These are phyloP conservation scores for Pipistrellus nathusii DNA, from an alignment of 2,797 vertebrate genomes.

Conservation along the genomic window DNA sequence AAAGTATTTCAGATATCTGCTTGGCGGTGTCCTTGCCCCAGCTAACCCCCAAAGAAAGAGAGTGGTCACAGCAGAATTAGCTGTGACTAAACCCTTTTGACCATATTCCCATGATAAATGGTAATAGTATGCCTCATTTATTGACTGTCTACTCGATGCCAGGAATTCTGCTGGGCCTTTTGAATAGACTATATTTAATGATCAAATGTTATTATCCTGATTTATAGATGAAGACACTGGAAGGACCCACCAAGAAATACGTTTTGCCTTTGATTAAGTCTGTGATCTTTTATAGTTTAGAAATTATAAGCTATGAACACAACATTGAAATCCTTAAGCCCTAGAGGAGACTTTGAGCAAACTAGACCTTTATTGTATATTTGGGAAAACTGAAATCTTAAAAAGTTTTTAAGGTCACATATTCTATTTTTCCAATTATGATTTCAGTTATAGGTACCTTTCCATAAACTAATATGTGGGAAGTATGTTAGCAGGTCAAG, in stretches of 20 bases:
- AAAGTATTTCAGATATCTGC: neutral
- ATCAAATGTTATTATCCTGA: slow-evolving; percentile 6
- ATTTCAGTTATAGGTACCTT: neutral
- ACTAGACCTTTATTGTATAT: slow-evolving; percentile 24
- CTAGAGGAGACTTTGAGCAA: neutral
- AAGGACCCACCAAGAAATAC: neutral
- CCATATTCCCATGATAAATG: neutral
- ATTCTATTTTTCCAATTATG: neutral
- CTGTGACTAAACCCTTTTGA: slow-evolving; percentile 50
- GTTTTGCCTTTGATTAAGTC: slow-evolving; percentile 33
- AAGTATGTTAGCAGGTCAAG: neutral
- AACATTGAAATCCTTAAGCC: neutral
- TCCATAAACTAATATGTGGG: neutral
- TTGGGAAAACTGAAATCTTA: neutral
- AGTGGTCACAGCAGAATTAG: slow-evolving; percentile 2
- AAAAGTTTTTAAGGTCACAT: neutral
- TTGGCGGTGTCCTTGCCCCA: neutral
- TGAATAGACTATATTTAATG: slow-evolving; percentile 7
- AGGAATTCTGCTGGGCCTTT: slow-evolving; percentile 11
- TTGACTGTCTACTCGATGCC: neutral
- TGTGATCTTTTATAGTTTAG: slow-evolving; percentile 14
- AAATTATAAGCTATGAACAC: neutral
- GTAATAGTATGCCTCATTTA: neutral
- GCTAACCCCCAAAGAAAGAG: neutral
- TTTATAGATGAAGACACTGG: slow-evolving; percentile 40